Evolutionary conservation across 2,888 invertebrate genomes (phyloP).

Genomic region (Lutraria lutraria): DNA sequence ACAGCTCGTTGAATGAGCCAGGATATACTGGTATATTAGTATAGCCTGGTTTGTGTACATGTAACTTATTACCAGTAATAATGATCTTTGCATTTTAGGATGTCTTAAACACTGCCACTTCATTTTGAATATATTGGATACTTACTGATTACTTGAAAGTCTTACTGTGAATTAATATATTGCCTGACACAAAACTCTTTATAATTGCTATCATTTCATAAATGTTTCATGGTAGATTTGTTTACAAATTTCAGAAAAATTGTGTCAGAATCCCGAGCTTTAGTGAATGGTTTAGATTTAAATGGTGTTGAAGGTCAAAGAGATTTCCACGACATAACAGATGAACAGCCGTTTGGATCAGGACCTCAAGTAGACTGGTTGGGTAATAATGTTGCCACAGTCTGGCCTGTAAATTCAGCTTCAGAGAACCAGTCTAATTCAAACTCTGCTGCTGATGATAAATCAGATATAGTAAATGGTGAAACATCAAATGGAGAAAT

Average conservation of each 20-base stretch:
- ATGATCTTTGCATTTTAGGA: too few relatives aligned
- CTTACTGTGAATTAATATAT: too few relatives aligned
- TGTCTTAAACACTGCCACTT: too few relatives aligned
- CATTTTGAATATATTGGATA: too few relatives aligned
- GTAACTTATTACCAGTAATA: too few relatives aligned
- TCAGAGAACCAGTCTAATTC: slow-evolving; percentile 34
- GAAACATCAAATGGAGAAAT: not conserved
- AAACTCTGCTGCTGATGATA: not conserved
- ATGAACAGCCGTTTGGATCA: slow-evolving; percentile 59
- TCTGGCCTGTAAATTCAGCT: slow-evolving; percentile 49
- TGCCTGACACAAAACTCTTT: too few relatives aligned
- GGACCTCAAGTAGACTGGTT: slow-evolving; percentile 57
- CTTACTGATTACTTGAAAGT: too few relatives aligned
- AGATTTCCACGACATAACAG: slow-evolving; percentile 46
- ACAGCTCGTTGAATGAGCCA: too few relatives aligned
- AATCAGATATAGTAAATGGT: not conserved
- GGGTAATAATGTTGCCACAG: slow-evolving; percentile 52
- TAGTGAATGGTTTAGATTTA: slow-evolving; percentile 82
- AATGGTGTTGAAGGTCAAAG: slow-evolving; percentile 71
- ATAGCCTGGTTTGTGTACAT: too few relatives aligned
- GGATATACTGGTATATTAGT: too few relatives aligned
- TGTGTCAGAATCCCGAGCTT: slow-evolving; percentile 77
- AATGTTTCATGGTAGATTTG: not conserved
- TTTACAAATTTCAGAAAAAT: slow-evolving; percentile 77
- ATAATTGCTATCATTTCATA: too few relatives aligned